Evolutionary conservation across 2,113 vertebrate species (phyloP), one percentile per base, ranked within the genome.

Genomic region (Grammatotria lemairii): DNA sequence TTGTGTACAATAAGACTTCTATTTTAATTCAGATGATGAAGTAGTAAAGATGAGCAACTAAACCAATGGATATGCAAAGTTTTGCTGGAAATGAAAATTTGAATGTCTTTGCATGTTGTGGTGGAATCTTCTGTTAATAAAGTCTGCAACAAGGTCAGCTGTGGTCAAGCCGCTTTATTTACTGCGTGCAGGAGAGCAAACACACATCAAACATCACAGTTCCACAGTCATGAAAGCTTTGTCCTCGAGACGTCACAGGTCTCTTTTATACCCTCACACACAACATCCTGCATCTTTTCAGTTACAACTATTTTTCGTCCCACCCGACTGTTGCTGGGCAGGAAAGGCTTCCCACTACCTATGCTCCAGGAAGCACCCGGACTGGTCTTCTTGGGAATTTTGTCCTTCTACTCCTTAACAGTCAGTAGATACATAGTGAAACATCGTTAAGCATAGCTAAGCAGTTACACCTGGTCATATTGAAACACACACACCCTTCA

Each of bases 231-330:
- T 35, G 31, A 63, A n/a, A 63, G 58, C 3, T 35, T 35, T n/a
- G 2, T 35, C 58, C 58, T 63, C 5, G 58, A 35, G 58, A 35
- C 9, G 2, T 63, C 31, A 63, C 58, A n/a, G 4, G 31, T 63
- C 58, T 63, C 58, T 35, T 63, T 63, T 1, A 35, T 63, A 35
- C 31, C 58, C 31, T 63, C 31, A 63, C 58, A 11, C 58, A 63
- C 58, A 63, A 3, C 31, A 35, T 1, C 17, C 58, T 12, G 9
- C 1, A 1, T 63, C 58, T 2, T 63, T 63, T 63, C 58, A 63
- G 0, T 63, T 63, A 35, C 58, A 35, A 0, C 58, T 5, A 35
- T 35, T 63, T 35, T 63, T 63, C 0, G 0, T 63, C 58, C 17
- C 31, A 35, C 58, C 31, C 31, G 4, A 19, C 58, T 63, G 31